Evolutionary conservation across 2,888 invertebrate species (phyloP), one percentile per base, ranked within the genome.

Genomic region (Cremastinae sp.): DNA sequence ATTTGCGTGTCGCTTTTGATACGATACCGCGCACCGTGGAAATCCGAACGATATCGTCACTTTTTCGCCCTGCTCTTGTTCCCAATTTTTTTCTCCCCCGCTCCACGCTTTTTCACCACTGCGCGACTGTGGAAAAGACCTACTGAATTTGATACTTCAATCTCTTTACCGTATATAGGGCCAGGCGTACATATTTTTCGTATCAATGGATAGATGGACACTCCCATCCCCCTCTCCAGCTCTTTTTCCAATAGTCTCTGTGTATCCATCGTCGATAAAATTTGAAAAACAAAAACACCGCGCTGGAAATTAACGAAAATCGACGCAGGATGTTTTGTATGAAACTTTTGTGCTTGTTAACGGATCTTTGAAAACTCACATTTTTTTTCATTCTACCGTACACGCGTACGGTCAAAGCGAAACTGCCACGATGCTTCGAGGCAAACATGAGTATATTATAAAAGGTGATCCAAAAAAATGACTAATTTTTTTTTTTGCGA

Each of bases 1-100:
- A 75, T 75, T 75, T 68, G 68, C 66, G 62, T 72, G 75, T 75
- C 66, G 62, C 58, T 75, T 75, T 75, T 75, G 66, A 75, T 75
- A 72, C 72, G 72, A 68, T 62, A 61, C 47, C 10, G 71, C 34
- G 54, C 16, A 16, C 43, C 12, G 38, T 8, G 43, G 54, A 28
- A 62, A 64, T 16, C 38, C 53, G 28, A 47, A 43, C 72, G 62
- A 68, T n/a, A n/a, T 72, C 68, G 62, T 43, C 16, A 7, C 45
- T 12, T 14, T n/a, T 14, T 7, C 12, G 3, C 3, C n/a, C 9
- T 3, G 4, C 5, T 49, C 7, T 20, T 7, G 16, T 51, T 22
- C 16, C 41, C 28, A 71, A 62, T 38, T 59, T 45, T n/a, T n/a
- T n/a, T n/a, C n/a, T n/a, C n/a, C n/a, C n/a, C n/a, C n/a, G n/a